phyloP scores from a whole-genome alignment of 35 echinoderm and acorn worm genomes.

The Holothuria glaberrima region DNA sequence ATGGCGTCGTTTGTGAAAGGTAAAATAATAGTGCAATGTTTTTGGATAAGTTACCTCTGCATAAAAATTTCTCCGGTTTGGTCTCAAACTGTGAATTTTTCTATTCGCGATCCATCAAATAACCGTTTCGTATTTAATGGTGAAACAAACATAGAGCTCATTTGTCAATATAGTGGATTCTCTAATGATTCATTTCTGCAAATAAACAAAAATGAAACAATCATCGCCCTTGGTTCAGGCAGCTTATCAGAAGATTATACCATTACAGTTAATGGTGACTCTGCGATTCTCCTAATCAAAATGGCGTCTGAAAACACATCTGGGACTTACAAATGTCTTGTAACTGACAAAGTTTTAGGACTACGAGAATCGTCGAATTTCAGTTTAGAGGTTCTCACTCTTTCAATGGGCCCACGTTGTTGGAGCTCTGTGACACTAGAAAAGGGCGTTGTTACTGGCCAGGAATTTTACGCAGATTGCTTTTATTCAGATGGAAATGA shows the following conservation, averaged over 20 bases:
- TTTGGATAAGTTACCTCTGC: too few species aligned
- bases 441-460: not conserved
- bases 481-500: not conserved
- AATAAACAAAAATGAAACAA: not conserved
- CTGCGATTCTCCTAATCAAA: not conserved
- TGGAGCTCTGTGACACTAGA: not conserved
- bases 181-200: not conserved
- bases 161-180: not conserved
- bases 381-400: not conserved
- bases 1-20: too few species aligned
- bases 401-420: not conserved
- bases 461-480: not conserved
- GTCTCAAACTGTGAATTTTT: not conserved
- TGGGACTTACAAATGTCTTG: not conserved
- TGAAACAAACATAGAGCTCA: conserved; percentile 2
- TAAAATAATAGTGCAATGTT: too few species aligned
- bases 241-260: not conserved
- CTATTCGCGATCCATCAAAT: not conserved
- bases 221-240: not conserved
- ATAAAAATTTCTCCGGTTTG: not conserved
- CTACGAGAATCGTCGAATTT: not conserved
- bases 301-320: not conserved
- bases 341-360: not conserved
- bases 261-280: not conserved
- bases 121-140: not conserved